Evolutionary conservation across 2,797 vertebrate genomes (phyloP).

Genomic region (Hoplostethus atlanticus): DNA sequence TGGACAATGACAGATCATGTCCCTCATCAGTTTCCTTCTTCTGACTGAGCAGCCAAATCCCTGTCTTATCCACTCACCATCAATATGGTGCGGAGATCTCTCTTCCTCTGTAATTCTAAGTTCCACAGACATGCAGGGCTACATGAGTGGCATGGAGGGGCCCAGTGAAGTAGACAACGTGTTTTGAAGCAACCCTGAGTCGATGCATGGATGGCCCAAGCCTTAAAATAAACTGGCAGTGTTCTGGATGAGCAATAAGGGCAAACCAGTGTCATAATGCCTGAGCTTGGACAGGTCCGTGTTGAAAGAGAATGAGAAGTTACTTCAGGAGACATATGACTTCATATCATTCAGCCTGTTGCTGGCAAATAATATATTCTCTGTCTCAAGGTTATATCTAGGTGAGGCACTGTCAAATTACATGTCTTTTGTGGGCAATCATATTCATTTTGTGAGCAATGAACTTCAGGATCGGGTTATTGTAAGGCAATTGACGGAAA

Average conservation of each 20-base stretch:
- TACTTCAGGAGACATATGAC: conserved; percentile 42
- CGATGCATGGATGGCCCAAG: conserved; percentile 42
- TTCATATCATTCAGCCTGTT: conserved; percentile 26
- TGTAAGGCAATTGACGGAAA: background rate
- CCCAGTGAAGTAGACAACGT: conserved; percentile 68
- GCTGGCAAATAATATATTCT: background rate
- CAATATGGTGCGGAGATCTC: conserved; percentile 32
- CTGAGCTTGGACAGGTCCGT: conserved; percentile 3
- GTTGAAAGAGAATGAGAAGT: conserved; percentile 17
- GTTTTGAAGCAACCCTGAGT: conserved; percentile 59
- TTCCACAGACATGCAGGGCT: conserved; percentile 40
- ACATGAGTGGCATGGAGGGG: conserved; percentile 26
- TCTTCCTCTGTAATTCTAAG: conserved; percentile 34
- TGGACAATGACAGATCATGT: conserved; percentile 49
- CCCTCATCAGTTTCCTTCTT: conserved; percentile 46
- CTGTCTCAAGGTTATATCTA: background rate
- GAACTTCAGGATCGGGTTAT: background rate
- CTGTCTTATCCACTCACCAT: conserved; percentile 57
- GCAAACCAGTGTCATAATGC: conserved; percentile 1
- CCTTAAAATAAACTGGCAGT: conserved; percentile 66
- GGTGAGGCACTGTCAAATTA: background rate
- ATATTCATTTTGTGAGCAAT: conserved; percentile 1
- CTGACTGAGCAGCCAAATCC: conserved; percentile 55
- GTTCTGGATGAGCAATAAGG: conserved; percentile 40
- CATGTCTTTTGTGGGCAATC: background rate